These are phyloP conservation scores for Typhlichthys subterraneus DNA, from an alignment of 2,797 vertebrate genomes.

Conservation along the genomic window DNA sequence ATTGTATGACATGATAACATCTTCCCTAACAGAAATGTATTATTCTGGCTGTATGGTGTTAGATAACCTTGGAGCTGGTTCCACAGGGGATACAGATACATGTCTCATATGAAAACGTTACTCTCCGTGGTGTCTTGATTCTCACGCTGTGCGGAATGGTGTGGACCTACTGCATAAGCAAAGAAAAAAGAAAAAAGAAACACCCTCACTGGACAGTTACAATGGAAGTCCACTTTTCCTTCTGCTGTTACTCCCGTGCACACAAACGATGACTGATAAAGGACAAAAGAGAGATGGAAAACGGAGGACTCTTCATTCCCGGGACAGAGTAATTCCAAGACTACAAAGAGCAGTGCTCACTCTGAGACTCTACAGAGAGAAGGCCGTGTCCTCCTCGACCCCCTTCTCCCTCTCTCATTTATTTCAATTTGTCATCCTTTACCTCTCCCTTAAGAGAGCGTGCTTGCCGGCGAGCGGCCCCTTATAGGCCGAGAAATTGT, in stretches of 20 bases:
- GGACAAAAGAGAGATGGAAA: neutral
- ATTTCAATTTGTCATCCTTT: conserved; percentile 86
- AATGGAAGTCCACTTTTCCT: neutral
- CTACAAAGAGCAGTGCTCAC: conserved; percentile 40
- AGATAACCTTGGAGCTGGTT: conserved; percentile 33
- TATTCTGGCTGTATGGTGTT: conserved; percentile 9
- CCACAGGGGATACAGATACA: conserved; percentile 17
- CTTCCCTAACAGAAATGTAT: conserved; percentile 23
- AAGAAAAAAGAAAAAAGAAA: neutral
- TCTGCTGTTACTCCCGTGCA: too few relatives aligned
- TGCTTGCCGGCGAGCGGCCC: conserved; percentile 61
- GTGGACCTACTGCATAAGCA: neutral
- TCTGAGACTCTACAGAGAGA: conserved; percentile 51
- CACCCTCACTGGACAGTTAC: conserved; percentile 3
- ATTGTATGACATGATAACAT: conserved; percentile 41
- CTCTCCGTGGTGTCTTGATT: conserved; percentile 5
- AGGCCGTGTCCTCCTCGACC: conserved; percentile 46
- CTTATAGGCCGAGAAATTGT: conserved; percentile 77
- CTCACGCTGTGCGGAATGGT: neutral
- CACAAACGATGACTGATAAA: conserved; percentile 4
- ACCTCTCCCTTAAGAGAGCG: conserved; percentile 73
- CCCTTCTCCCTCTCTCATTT: conserved; percentile 74
- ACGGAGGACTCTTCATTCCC: conserved; percentile 1
- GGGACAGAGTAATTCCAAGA: conserved; percentile 39
- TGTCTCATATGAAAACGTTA: conserved; percentile 17